phyloP scores from a whole-genome alignment of 2,113 vertebrate genomes.

The Nycticryphes semicollaris region DNA sequence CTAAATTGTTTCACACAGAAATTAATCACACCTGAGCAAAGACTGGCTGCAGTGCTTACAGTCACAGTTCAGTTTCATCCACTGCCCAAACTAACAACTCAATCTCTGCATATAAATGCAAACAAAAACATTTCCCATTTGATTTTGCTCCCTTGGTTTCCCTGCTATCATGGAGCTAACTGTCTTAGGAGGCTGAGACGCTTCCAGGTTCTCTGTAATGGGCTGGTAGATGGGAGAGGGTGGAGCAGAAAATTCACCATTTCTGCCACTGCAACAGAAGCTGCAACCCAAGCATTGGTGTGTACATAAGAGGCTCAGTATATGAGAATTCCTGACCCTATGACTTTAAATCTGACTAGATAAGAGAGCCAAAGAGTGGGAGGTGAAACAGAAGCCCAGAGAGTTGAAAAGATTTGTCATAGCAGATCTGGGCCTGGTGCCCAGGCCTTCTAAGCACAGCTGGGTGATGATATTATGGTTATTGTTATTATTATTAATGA shows the following conservation, averaged over 20 bases:
- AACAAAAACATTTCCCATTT: not conserved
- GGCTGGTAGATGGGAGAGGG: not conserved
- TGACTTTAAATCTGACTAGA: slow-evolving; percentile 58
- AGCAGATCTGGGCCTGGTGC: slow-evolving; percentile 55
- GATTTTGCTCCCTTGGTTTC: not conserved
- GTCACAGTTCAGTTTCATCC: not conserved
- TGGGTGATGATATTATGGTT: slow-evolving; percentile 57
- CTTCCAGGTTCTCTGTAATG: not conserved
- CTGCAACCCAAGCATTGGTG: not conserved
- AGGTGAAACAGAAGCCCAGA: slow-evolving; percentile 63
- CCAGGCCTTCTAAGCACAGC: slow-evolving; percentile 57
- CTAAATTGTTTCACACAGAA: not conserved
- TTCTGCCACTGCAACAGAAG: not conserved
- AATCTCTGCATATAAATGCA: not conserved
- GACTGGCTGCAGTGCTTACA: not conserved
- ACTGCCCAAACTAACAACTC: not conserved
- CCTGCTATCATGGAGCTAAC: not conserved
- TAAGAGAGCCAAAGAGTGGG: slow-evolving; percentile 63
- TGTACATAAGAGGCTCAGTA: not conserved
- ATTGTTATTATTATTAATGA: slow-evolving; percentile 1
- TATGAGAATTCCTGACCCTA: slow-evolving; percentile 20
- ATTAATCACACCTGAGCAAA: not conserved
- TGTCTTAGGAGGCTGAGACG: not conserved
- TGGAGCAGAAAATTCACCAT: not conserved
- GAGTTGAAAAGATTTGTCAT: slow-evolving; percentile 60